Evolutionary conservation across 2,888 invertebrate species (phyloP), one percentile per base, ranked within the genome.

Genomic region (Ectobius pallidus): DNA sequence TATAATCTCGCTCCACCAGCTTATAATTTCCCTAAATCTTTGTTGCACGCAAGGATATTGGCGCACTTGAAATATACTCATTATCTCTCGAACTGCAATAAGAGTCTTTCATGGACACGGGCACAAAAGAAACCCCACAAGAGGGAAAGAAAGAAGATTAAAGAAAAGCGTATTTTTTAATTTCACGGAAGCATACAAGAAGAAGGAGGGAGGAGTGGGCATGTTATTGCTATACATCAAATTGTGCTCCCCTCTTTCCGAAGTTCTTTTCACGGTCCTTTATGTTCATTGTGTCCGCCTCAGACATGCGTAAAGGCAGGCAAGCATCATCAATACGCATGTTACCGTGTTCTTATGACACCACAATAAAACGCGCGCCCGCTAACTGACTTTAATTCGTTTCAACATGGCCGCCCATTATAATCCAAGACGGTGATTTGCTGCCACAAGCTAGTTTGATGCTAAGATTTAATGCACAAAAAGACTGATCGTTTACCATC

Each of bases 111-210:
- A 58, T 30, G 58, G 58, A 58, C 30, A 30, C 58, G 58, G 3
- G n/a, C 16, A 65, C 65, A 65, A 65, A 32, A 65, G 65, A 65
- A 65, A 34, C 27, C 42, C 65, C 65, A 42, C 65, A 46, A 6
- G 6, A 27, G 27, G 46, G 46, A 65, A 65, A 65, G 65, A 65
- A 65, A 65, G 65, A 46, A 65, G 65, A 65, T 65, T 65, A 65
- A 61, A 65, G 11, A 65, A 46, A 46, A 34, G 65, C 46, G 34
- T 65, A 46, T 65, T 65, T 65, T 65, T 63, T 63, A 63, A 65
- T 65, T 65, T 46, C 44, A 46, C 44, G 46, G 65, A 65, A 44
- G 63, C 34, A n/a, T n/a, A n/a, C n/a, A n/a, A n/a, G n/a, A n/a
- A n/a, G 46, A 46, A 18, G 52, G 25, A 52, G 32, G n/a, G 58